Conservation (phyloP, 1,140 invertebrate genomes). For the Manduca sexta region DNA sequence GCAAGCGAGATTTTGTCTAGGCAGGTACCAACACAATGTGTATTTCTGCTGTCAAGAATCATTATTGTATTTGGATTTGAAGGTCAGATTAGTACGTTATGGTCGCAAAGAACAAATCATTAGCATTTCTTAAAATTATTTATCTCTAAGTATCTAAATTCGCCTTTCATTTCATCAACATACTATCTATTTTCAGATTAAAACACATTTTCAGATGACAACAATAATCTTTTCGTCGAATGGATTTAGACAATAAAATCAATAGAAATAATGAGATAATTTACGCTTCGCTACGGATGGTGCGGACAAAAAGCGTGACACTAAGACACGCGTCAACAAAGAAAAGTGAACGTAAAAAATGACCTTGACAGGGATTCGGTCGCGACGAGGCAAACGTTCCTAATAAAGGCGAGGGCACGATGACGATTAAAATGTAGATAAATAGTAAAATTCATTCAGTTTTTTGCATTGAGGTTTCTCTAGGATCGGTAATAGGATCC, state of each 20-base stretch:
- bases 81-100: too few relatives aligned
- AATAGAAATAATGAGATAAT: constrained; percentile 41
- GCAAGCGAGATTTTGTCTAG: too few relatives aligned
- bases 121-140: too few relatives aligned
- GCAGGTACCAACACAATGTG: too few relatives aligned
- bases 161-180: too few relatives aligned
- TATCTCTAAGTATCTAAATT: too few relatives aligned
- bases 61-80: too few relatives aligned
- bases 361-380: constrained; percentile 25
- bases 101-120: too few relatives aligned
- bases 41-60: too few relatives aligned
- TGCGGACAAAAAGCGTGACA: constrained; percentile 36
- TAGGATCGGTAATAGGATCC: too few relatives aligned
- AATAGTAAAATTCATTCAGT: too few relatives aligned
- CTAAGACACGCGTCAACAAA: constrained; percentile 49
- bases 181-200: too few relatives aligned
- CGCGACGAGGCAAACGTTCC: not conserved
- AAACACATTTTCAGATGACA: not conserved
- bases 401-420: constrained; percentile 6
- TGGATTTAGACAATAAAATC: constrained; percentile 23
- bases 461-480: not conserved
- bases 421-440: not conserved
- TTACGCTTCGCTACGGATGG: constrained; percentile 40
- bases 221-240: not conserved
- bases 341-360: constrained; percentile 48